Base-by-base conservation (phyloP, 2,888 invertebrate genomes). In the Chirona hameri region DNA sequence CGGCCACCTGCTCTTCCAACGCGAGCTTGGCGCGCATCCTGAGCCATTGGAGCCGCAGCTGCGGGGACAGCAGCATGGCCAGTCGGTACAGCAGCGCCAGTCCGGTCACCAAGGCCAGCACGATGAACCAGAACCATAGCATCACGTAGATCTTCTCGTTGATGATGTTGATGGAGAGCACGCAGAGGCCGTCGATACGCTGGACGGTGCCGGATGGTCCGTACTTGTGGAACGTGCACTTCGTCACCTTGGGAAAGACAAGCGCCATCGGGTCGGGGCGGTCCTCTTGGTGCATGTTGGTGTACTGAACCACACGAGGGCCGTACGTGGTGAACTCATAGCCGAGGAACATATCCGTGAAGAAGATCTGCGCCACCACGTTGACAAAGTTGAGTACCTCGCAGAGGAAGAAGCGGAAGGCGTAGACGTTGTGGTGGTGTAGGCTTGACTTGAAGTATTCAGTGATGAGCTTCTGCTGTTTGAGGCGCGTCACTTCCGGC, bases 121-220 rank as follows among this genome's bases (percentile, higher is more conserved):
- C 91, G 84, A 95, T 94, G 86, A 96, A 94, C 96, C 96, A 96
- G 89, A 92, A 94, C 96, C 96, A 96, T 84, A 96, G 89, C 90
- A 96, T 95, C 86, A 96, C 95, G 90, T 94, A 96, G 86, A 96
- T 96, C 89, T 87, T 87, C 83, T 87, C 87, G 83, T 86, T 86
- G 83, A 87, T 85, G 76, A 86, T 86, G 84, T 87, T 87, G 52
- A 86, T 83, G 69, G 86, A 86, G 46, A 87, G 85, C 29, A 87
- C 83, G 83, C 87, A 87, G 82, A 87, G 80, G 82, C 86, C 84
- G 81, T 86, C 86, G 82, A 86, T 85, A 39, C 84, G 85, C 79
- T 85, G 83, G 7, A 86, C 57, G 72, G 83, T 84, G 21, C 86
- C 86, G 14, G 84, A 83, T 7, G 84, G 84, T 29, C 86, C 86